Conservation (phyloP, 1,140 invertebrate genomes). For the Tetramorium simillimum region DNA sequence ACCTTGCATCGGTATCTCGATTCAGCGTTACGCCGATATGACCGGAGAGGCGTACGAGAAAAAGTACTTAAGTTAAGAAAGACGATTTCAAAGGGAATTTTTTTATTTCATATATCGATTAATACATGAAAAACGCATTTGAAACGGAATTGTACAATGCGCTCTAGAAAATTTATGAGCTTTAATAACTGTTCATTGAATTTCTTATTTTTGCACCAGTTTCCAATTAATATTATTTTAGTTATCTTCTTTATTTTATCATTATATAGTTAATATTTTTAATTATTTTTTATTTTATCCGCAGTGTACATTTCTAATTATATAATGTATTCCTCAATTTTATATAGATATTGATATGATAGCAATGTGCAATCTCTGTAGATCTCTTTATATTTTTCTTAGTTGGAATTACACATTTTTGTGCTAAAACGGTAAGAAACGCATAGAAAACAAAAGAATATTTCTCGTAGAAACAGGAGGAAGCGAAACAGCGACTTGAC, state of each 20-base stretch:
- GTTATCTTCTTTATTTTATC: not conserved
- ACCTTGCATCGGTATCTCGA: conserved; percentile 8
- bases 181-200: not conserved
- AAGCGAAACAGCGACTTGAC: conserved; percentile 7
- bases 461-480: not conserved
- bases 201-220: not conserved
- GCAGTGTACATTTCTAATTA: not conserved
- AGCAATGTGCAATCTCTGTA: not conserved
- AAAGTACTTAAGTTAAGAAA: conserved; percentile 48
- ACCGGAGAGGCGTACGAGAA: conserved; percentile 2
- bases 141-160: not conserved
- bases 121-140: conserved; percentile 29
- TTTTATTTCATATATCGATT: conserved; percentile 3
- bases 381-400: not conserved
- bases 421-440: not conserved
- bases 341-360: not conserved
- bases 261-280: not conserved
- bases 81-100: not conserved
- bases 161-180: not conserved
- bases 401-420: not conserved
- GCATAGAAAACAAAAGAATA: not conserved
- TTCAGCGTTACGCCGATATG: conserved; percentile 7
- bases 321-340: not conserved
- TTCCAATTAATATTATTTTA: not conserved
- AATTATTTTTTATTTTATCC: not conserved